phyloP scores from a whole-genome alignment of 2,797 vertebrate genomes.

The Argentina silus region DNA sequence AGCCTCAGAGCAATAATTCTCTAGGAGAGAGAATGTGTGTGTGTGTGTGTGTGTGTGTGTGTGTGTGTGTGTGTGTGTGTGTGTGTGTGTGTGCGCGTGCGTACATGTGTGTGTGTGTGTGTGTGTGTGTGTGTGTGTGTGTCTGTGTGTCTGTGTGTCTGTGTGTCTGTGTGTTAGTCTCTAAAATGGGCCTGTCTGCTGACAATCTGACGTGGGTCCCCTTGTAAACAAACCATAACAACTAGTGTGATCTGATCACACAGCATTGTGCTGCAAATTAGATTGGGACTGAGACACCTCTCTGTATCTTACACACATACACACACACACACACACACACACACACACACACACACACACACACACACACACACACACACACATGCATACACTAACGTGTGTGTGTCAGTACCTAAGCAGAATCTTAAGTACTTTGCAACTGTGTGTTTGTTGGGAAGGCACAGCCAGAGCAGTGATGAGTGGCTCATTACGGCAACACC shows the following conservation, averaged over 20 bases:
- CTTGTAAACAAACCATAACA: slow-evolving; percentile 90
- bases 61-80: slow-evolving; percentile 15
- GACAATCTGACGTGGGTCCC: slow-evolving; percentile 81
- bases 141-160: background rate
- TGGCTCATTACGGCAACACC: slow-evolving; percentile 96
- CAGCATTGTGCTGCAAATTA: slow-evolving; percentile 87
- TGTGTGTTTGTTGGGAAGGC: slow-evolving; percentile 86
- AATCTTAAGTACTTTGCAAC: slow-evolving; percentile 93
- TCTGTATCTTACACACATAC: slow-evolving; percentile 14
- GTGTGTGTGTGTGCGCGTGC: background rate
- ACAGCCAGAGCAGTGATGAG: slow-evolving; percentile 89
- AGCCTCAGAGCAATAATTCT: background rate
- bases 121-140: slow-evolving; percentile 8
- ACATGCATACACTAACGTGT: slow-evolving; percentile 43
- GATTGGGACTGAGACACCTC: slow-evolving; percentile 79
- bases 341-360: slow-evolving; percentile 25
- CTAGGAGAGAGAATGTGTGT: background rate
- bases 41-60: background rate
- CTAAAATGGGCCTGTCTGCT: slow-evolving; percentile 80
- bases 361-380: slow-evolving; percentile 19
- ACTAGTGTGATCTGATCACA: slow-evolving; percentile 78
- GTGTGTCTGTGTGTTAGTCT: slow-evolving; percentile 48
- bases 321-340: slow-evolving; percentile 4
- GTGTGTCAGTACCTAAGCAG: slow-evolving; percentile 76
- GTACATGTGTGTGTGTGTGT: slow-evolving; percentile 12